These are phyloP conservation scores for Plectropomus leopardus DNA, from an alignment of 2,113 vertebrate species.

Conservation along the genomic window DNA sequence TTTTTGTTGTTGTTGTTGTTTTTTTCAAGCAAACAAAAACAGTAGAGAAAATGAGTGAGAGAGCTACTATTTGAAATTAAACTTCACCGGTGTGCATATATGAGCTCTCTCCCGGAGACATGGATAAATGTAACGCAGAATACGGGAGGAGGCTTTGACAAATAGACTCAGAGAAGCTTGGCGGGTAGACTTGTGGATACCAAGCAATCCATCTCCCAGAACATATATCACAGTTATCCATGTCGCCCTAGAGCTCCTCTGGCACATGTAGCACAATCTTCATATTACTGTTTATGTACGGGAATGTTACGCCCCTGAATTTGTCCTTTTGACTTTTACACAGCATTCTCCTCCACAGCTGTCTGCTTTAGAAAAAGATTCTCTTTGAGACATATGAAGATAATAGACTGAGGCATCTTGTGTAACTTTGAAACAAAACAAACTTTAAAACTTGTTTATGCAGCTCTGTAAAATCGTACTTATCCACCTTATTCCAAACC, in stretches of 20 bases:
- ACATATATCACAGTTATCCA: slow-evolving; percentile 78
- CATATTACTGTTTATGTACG: slow-evolving; percentile 62
- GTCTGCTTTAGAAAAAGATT: slow-evolving; percentile 1
- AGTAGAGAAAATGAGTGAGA: slow-evolving; percentile 24
- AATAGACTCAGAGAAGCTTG: slow-evolving; percentile 70
- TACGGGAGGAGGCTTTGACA: slow-evolving; percentile 73
- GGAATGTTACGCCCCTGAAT: slow-evolving; percentile 44
- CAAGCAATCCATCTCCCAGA: slow-evolving; percentile 76
- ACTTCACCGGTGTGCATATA: slow-evolving; percentile 40
- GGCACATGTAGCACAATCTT: slow-evolving; percentile 75
- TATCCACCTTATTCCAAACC: no score
- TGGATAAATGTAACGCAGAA: slow-evolving; percentile 68
- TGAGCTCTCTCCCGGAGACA: slow-evolving; percentile 49
- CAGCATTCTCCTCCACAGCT: slow-evolving; percentile 4
- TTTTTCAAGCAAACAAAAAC: slow-evolving; percentile 35
- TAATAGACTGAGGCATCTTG: background rate
- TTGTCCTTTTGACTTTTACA: slow-evolving; percentile 69
- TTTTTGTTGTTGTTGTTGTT: background rate
- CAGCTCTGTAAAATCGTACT: no score
- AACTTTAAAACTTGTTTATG: background rate
- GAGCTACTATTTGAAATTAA: slow-evolving; percentile 60
- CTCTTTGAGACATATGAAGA: background rate
- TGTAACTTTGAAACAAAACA: background rate
- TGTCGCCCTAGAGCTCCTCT: slow-evolving; percentile 52
- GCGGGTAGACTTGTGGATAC: slow-evolving; percentile 67